Evolutionary conservation across 2,113 vertebrate genomes (phyloP), one percentile per base, ranked within the genome.

Genomic region (Dipodomys ordii): DNA sequence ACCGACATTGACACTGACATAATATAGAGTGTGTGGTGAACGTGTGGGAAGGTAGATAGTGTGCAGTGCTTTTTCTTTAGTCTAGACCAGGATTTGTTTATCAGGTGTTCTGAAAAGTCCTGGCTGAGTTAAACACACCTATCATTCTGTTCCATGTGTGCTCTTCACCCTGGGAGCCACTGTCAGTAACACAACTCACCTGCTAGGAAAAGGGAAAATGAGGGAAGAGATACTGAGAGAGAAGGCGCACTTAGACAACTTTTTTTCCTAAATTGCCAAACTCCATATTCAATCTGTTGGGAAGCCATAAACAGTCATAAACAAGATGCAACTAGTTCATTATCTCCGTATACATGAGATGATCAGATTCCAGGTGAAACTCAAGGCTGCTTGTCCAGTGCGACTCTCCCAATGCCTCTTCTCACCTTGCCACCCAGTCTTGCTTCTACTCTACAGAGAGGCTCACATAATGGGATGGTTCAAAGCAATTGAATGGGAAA

Each of bases 1-100:
- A 73, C 57, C 49, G 30, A 19, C 73, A 35, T 22, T 90, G 53
- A 62, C 57, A 86, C 85, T 94, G 88, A 94, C 88, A 49, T 87
- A 87, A 57, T 65, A 39, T 12, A 49, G 49, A 72, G 4, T 80
- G 25, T 64, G 46, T 90, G 49, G 73, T 83, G 53, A 94, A 32
- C 57, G 28, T 6, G 86, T 82, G 22, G 18, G 69, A 74, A 69
- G 15, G 68, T n/a, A 64, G 84, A 22, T 84, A 44, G 72, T 89
- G 44, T 57, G 8, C 35, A 49, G 15, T 60, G 23, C 16, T 82
- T 69, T 80, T 23, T n/a, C 28, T 23, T 83, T 76, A 53, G 67
- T 80, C 91, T 82, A 69, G 32, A 32, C 30, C 7, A 95, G 6
- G 53, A 44, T 96, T 87, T 68, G 11, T 28, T 91, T 74, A 69